Evolutionary conservation across 2,113 vertebrate species (phyloP).

Genomic region (Platycercus adscitus): DNA sequence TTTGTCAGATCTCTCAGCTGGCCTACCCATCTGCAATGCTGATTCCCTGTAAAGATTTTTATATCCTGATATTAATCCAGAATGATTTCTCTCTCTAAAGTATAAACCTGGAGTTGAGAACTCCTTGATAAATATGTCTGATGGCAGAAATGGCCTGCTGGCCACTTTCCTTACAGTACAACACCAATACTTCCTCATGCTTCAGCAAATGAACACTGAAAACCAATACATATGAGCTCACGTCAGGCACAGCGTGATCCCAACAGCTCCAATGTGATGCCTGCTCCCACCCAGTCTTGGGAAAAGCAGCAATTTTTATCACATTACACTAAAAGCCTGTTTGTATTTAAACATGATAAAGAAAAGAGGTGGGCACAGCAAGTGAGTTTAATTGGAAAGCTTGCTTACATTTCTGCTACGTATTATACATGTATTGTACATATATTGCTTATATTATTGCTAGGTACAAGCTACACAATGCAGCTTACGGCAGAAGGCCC

Average conservation of each 20-base stretch:
- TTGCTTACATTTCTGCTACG: neutral
- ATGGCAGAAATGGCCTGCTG: neutral
- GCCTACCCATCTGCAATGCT: neutral
- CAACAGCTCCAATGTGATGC: rapidly evolving
- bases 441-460: neutral
- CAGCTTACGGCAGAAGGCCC: neutral
- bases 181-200: neutral
- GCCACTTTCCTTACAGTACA: neutral
- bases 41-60: neutral
- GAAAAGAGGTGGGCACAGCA: neutral
- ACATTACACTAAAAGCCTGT: neutral
- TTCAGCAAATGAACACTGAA: neutral
- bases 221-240: neutral
- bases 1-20: neutral
- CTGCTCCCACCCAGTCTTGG: neutral
- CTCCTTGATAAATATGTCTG: neutral
- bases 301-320: conserved; percentile 3
- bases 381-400: neutral
- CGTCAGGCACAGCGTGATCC: neutral
- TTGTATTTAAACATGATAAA: neutral
- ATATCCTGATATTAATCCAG: conserved; percentile 19
- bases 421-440: neutral
- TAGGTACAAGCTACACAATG: neutral
- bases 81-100: neutral
- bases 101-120: neutral